Conservation (phyloP, 2,888 invertebrate species). For the Eupithecia subfuscata region DNA sequence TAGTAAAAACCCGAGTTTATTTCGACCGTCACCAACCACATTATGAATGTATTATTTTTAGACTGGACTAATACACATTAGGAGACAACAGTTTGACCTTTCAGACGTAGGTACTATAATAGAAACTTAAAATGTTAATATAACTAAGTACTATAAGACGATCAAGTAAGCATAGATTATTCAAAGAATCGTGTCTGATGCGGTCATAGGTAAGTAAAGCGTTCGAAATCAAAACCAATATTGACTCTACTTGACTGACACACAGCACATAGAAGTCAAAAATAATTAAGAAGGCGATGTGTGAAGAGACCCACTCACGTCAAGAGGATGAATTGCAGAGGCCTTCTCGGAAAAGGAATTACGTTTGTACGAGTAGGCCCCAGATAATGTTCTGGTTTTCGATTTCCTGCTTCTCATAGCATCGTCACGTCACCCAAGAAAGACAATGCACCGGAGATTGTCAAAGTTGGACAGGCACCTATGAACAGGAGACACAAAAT, state of each 20-base stretch:
- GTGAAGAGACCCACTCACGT: not conserved
- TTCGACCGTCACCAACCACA: no score
- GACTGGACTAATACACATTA: not conserved
- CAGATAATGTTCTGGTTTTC: not conserved
- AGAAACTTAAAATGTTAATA: not conserved
- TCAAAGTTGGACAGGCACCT: no score
- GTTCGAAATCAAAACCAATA: constrained; percentile 1
- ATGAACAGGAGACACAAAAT: no score
- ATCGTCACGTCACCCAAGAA: not conserved
- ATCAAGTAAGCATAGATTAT: not conserved
- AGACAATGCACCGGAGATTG: not conserved
- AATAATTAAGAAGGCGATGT: not conserved
- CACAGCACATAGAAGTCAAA: not conserved
- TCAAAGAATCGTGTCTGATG: not conserved
- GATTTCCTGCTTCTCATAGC: not conserved
- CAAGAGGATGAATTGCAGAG: not conserved
- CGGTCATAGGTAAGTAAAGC: not conserved
- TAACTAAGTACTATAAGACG: not conserved
- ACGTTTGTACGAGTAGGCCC: no score
- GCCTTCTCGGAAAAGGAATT: no score
- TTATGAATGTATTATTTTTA: not conserved
- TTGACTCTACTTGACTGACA: not conserved
- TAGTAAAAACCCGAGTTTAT: no score
- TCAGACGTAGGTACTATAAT: not conserved
- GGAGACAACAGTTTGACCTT: not conserved